phyloP scores from a whole-genome alignment of 2,797 vertebrate genomes.

The Muscicapa striata region DNA sequence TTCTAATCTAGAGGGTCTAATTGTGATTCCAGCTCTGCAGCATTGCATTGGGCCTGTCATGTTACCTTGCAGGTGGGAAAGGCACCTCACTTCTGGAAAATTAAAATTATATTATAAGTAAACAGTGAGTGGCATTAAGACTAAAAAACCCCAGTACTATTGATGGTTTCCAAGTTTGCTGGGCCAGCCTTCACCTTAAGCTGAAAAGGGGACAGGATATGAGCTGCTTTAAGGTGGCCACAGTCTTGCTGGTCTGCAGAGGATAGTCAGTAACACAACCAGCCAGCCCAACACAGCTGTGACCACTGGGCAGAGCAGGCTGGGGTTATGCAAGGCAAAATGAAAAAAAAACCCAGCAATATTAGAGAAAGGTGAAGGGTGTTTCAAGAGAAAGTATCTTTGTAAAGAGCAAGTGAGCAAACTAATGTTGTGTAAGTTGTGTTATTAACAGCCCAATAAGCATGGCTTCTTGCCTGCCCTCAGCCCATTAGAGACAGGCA shows the following conservation, averaged over 20 bases:
- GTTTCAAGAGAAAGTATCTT: background rate
- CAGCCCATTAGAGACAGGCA: background rate
- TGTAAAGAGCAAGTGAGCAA: background rate
- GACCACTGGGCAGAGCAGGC: background rate
- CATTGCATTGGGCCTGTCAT: background rate
- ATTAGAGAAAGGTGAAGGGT: background rate
- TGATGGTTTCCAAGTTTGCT: background rate
- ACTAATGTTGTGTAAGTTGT: conserved; percentile 12
- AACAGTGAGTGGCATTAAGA: background rate
- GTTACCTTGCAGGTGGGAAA: background rate
- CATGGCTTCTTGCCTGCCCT: background rate
- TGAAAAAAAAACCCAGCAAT: accelerated
- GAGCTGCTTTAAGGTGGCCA: background rate
- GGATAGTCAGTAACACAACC: background rate
- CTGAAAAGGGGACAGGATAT: background rate
- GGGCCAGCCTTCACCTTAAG: background rate
- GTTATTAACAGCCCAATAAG: conserved; percentile 28
- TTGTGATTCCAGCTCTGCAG: background rate
- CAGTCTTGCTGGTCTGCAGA: background rate
- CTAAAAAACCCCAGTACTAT: background rate
- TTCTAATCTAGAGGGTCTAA: background rate
- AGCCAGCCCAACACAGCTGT: background rate
- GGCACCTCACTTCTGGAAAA: background rate
- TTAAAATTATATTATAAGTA: background rate
- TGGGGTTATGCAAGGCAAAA: background rate